A percentile compares a stretch with the other conserved stretches of the same genome.
These are phyloP conservation scores for Eunapius fragilis DNA, from an alignment of 37 sponge, comb jelly and placozoan genomes.

Conservation along the genomic window DNA sequence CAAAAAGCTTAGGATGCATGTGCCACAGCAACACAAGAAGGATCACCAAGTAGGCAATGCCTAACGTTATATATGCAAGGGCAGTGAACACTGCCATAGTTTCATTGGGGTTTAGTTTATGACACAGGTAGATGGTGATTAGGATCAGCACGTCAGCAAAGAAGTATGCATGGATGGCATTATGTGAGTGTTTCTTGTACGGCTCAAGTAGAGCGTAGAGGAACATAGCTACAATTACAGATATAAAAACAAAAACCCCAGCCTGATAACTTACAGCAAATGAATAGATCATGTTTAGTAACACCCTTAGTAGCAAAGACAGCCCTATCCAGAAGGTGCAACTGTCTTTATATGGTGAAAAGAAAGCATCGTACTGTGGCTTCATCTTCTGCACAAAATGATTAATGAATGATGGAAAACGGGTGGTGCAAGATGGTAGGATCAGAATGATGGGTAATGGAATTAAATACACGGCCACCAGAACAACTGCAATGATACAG, in stretches of 20 bases:
- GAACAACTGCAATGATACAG: slow-evolving; percentile 15
- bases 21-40: background rate
- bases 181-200: slow-evolving; percentile 11
- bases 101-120: background rate
- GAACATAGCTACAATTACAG: slow-evolving; percentile 3
- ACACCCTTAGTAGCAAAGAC: slow-evolving; percentile 32
- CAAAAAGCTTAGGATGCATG: background rate
- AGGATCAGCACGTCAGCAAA: slow-evolving; percentile 19
- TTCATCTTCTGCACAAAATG: background rate
- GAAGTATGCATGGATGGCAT: slow-evolving; percentile 34
- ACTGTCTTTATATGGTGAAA: slow-evolving; percentile 38
- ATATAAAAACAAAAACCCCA: background rate
- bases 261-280: slow-evolving; percentile 1
- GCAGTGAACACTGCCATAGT: background rate
- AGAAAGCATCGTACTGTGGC: slow-evolving; percentile 55
- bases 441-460: slow-evolving; percentile 36
- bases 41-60: background rate
- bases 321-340: slow-evolving; percentile 63
- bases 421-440: slow-evolving; percentile 6
- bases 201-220: slow-evolving; percentile 25
- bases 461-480: slow-evolving; percentile 16
- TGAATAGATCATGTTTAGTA: slow-evolving; percentile 11
- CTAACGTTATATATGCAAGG: background rate
- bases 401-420: slow-evolving; percentile 8
- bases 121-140: background rate